Evolutionary conservation across 1,140 invertebrate species (phyloP), one percentile per base, ranked within the genome.

Genomic region (Papilio machaon): DNA sequence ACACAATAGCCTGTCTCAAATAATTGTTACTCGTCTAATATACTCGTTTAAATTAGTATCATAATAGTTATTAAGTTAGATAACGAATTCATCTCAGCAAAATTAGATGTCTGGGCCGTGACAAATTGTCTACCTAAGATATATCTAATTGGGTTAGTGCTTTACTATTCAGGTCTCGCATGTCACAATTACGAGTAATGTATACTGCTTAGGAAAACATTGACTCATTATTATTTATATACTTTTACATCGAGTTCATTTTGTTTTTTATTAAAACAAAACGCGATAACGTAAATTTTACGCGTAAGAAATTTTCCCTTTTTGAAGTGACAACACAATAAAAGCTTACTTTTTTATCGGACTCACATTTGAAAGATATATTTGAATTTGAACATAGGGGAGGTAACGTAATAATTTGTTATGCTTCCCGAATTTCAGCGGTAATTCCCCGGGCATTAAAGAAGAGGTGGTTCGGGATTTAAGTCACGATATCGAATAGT

Each of bases 121-220:
- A 76, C 74, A 76, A 76, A 76, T 76, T 76, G 23, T 54, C 38
- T 49, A 74, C 46, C 73, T 52, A 52, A 76, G 73, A 46, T 76
- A n/a, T 76, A 76, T 76, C 74, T 76, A 76, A 76, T 76, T 76
- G 47, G 47, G 74, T 76, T 54, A 76, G 47, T 47, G 73, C 73
- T 75, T 49, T 76, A 76, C n/a, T 76, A 76, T 76, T 76, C 74
- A 76, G 74, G 47, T 52, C 74, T 15, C 74, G 74, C 46, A 52
- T 0, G 9, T 76, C 47, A 47, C 46, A 49, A 74, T 52, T 19
- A 30, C 23, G 23, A 30, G 23, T 30, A 76, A 76, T 76, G 74
- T 76, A 76, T 54, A 49, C 74, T 52, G 74, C 23, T 76, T 76
- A 52, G 23, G 11, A 52, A 75, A 76, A 76, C 47, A 76, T 75